phyloP scores from a whole-genome alignment of 2,113 vertebrate genomes.

The Etheostoma cragini region DNA sequence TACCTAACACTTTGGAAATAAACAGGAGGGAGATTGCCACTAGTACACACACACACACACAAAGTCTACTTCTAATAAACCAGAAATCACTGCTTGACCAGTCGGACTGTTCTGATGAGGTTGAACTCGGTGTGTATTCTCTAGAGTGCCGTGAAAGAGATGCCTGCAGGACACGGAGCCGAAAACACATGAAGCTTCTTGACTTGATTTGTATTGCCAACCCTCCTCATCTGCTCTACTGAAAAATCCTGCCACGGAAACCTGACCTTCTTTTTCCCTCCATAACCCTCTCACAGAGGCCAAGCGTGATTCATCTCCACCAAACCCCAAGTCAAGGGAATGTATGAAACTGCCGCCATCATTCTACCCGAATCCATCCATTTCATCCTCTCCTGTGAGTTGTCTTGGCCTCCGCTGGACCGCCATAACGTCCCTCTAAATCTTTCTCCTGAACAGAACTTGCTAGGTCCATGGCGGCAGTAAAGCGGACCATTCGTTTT shows the following conservation, averaged over 20 bases:
- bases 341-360: constrained; percentile 63
- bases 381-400: constrained; percentile 72
- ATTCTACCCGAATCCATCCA: constrained; percentile 64
- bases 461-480: constrained; percentile 49
- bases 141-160: constrained; percentile 61
- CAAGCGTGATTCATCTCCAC: constrained; percentile 62
- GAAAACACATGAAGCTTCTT: constrained; percentile 52
- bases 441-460: constrained; percentile 69
- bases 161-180: constrained; percentile 63
- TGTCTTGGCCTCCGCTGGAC: constrained; percentile 57
- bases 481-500: constrained; percentile 77
- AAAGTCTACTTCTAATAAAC: constrained; percentile 43
- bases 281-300: constrained; percentile 47
- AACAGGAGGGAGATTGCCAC: constrained; percentile 45
- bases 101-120: constrained; percentile 55
- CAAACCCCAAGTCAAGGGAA: constrained; percentile 51
- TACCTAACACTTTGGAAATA: constrained; percentile 53
- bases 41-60: not conserved
- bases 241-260: constrained; percentile 62
- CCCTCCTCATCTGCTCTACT: constrained; percentile 65
- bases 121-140: constrained; percentile 53
- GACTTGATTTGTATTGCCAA: constrained; percentile 74
- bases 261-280: constrained; percentile 49
- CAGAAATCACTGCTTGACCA: constrained; percentile 63
- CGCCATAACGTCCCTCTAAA: constrained; percentile 68